These are phyloP conservation scores for Notothenia coriiceps DNA, from an alignment of 2,113 vertebrate genomes.

Conservation along the genomic window DNA sequence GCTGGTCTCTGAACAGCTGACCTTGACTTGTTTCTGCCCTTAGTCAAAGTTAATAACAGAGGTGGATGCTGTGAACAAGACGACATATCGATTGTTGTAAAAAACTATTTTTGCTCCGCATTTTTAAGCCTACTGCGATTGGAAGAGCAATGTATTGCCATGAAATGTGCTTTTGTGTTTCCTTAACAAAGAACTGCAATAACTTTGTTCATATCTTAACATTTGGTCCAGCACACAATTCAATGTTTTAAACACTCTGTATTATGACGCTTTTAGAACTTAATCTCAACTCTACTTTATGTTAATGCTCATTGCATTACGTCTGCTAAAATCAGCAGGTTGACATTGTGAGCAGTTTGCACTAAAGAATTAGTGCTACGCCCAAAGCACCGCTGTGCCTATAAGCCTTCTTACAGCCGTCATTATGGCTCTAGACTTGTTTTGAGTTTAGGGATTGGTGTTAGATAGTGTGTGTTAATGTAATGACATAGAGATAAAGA, in stretches of 20 bases:
- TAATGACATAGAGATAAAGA: no score
- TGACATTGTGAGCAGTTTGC: background rate
- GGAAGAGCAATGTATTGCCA: background rate
- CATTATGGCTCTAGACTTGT: background rate
- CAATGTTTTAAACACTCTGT: background rate
- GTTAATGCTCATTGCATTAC: background rate
- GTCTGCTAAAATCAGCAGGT: background rate
- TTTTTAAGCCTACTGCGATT: background rate
- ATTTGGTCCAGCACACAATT: background rate
- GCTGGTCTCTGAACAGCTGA: slow-evolving; percentile 33
- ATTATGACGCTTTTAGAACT: background rate
- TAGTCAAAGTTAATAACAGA: slow-evolving; percentile 33
- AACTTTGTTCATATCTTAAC: background rate
- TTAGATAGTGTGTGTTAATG: no score
- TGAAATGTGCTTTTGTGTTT: background rate
- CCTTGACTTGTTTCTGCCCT: slow-evolving; percentile 39
- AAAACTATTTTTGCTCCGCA: background rate
- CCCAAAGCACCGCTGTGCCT: background rate
- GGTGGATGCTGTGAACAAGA: slow-evolving; percentile 4
- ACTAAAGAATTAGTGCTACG: background rate
- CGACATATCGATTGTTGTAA: background rate
- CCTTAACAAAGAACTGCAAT: background rate
- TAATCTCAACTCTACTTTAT: background rate
- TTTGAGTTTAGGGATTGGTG: background rate
- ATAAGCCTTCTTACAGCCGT: background rate